Evolutionary conservation across 2,113 vertebrate genomes (phyloP).

Genomic region (Oriolus oriolus): DNA sequence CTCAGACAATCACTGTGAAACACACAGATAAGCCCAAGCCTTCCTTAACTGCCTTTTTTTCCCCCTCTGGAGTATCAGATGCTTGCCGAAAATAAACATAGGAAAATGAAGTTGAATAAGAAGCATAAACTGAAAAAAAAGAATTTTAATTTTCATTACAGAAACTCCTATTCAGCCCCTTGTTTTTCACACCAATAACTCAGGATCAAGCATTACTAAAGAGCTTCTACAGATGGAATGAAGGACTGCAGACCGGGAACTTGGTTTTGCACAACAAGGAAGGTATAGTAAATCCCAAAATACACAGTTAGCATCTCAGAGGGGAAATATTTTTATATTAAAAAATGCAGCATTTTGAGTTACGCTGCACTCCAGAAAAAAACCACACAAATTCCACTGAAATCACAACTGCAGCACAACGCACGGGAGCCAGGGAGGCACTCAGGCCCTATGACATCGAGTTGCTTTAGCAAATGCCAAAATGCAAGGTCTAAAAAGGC

Average conservation of each 20-base stretch:
- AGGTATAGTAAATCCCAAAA: background rate
- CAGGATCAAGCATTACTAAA: background rate
- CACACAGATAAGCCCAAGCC: background rate
- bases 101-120: constrained; percentile 47
- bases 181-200: background rate
- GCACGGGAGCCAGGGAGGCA: background rate
- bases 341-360: background rate
- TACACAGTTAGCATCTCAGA: background rate
- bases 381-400: background rate
- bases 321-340: background rate
- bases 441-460: background rate
- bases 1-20: constrained; percentile 19
- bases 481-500: background rate
- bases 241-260: background rate
- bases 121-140: constrained; percentile 47
- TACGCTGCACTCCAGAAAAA: background rate
- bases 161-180: background rate
- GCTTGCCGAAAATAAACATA: constrained; percentile 52
- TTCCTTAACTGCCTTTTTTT: background rate
- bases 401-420: background rate
- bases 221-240: background rate
- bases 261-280: background rate
- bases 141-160: background rate
- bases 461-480: background rate
- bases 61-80: background rate